phyloP scores from a whole-genome alignment of 1,140 invertebrate genomes.

The Palaemon carinicauda region DNA sequence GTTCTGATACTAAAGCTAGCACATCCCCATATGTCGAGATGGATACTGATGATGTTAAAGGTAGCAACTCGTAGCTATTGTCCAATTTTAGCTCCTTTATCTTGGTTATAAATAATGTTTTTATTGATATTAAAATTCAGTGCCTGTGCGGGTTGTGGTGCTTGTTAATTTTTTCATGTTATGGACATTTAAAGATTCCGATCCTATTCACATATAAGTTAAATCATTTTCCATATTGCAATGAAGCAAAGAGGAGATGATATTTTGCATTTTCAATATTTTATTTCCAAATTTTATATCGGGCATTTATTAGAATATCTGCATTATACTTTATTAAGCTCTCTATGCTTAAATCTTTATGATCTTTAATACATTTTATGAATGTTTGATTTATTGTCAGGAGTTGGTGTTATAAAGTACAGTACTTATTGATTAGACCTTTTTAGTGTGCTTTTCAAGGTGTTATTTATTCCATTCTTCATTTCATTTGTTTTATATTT shows the following conservation, averaged over 20 bases:
- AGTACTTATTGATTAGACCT: too few species aligned
- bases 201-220: constrained; percentile 13
- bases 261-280: constrained; percentile 33
- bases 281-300: constrained; percentile 16
- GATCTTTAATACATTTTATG: too few species aligned
- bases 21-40: constrained; percentile 5
- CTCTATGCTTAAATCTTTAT: background rate
- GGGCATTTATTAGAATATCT: background rate
- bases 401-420: too few species aligned
- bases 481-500: too few species aligned
- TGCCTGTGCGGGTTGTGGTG: constrained; percentile 44
- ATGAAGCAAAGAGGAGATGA: constrained; percentile 50
- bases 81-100: constrained; percentile 52
- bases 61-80: constrained; percentile 52
- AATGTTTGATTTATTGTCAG: too few species aligned
- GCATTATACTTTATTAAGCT: background rate
- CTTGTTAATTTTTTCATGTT: constrained; percentile 27
- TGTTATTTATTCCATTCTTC: too few species aligned
- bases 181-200: constrained; percentile 15
- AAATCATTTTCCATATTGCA: constrained; percentile 41
- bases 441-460: too few species aligned
- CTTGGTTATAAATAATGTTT: constrained; percentile 37
- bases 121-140: constrained; percentile 39
- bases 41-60: background rate
- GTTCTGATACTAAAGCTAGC: background rate